phyloP scores from a whole-genome alignment of 1,140 invertebrate species.

The Leptinotarsa lineolata region DNA sequence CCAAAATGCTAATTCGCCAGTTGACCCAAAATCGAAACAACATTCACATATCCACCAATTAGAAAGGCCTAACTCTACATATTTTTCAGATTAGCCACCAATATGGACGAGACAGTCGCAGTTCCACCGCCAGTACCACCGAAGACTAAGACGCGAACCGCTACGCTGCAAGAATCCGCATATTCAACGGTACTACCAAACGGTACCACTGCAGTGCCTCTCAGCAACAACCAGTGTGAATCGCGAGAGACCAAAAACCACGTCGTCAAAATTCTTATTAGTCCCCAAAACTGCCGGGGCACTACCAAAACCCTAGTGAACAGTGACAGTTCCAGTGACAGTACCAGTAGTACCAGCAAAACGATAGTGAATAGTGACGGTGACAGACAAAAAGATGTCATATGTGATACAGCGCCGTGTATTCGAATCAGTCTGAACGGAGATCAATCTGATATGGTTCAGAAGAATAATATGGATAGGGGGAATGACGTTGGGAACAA shows the following conservation, averaged over 20 bases:
- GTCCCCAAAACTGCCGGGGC: slow-evolving; percentile 12
- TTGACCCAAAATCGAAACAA: slow-evolving; percentile 6
- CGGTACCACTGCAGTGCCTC: slow-evolving; percentile 49
- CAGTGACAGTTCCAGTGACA: neutral
- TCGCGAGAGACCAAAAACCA: slow-evolving; percentile 30
- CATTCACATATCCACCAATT: neutral
- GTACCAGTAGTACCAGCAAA: slow-evolving; percentile 1
- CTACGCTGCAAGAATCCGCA: slow-evolving; percentile 39
- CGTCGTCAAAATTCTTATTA: slow-evolving; percentile 41
- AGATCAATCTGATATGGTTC: slow-evolving; percentile 28
- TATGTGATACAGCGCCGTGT: slow-evolving; percentile 44
- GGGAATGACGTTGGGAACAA: slow-evolving; percentile 47
- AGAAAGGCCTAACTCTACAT: neutral
- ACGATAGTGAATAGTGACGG: slow-evolving; percentile 10
- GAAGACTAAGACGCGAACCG: slow-evolving; percentile 46
- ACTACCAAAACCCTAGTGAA: slow-evolving; percentile 20
- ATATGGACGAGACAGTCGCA: neutral
- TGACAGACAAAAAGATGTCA: neutral
- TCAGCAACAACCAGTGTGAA: slow-evolving; percentile 26
- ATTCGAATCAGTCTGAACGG: slow-evolving; percentile 59
- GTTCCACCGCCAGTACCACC: slow-evolving; percentile 53
- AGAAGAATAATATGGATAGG: slow-evolving; percentile 43
- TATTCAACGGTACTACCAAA: slow-evolving; percentile 28
- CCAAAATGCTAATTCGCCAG: neutral
- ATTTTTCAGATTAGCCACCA: slow-evolving; percentile 3